phyloP scores from a whole-genome alignment of 2,888 invertebrate species.

The Drosophila robusta region DNA sequence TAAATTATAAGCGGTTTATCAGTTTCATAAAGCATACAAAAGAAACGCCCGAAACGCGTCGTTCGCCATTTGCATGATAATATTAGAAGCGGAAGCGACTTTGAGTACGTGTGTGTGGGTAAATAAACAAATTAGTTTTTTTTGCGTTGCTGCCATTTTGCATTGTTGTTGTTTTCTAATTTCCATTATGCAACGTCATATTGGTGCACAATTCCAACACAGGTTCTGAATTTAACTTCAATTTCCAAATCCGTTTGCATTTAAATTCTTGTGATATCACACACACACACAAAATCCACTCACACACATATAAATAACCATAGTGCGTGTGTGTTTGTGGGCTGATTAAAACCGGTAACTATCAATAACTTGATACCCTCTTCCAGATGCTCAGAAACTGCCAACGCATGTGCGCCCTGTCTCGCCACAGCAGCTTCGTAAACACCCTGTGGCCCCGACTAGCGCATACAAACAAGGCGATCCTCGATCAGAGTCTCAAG shows the following conservation, averaged over 20 bases:
- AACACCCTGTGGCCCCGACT: constrained; percentile 3
- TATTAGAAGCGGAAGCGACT: neutral
- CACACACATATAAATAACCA: constrained; percentile 2
- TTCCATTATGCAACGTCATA: constrained; percentile 72
- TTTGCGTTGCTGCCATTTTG: neutral
- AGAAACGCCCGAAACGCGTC: neutral
- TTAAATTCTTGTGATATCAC: constrained; percentile 39
- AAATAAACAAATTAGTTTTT: constrained; percentile 55
- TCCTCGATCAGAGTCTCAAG: neutral
- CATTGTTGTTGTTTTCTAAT: constrained; percentile 16
- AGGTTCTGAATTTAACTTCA: constrained; percentile 4
- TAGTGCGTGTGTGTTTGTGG: constrained; percentile 20
- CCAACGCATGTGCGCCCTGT: constrained; percentile 29
- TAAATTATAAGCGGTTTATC: neutral
- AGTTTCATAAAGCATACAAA: neutral
- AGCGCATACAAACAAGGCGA: constrained; percentile 6
- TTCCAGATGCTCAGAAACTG: constrained; percentile 73
- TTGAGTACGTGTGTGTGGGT: constrained; percentile 22
- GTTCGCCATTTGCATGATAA: constrained; percentile 1
- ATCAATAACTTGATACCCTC: neutral
- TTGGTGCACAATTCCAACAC: constrained; percentile 19
- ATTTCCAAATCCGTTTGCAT: constrained; percentile 36
- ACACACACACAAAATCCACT: neutral
- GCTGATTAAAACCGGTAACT: constrained; percentile 22
- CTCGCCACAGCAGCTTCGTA: constrained; percentile 9